Evolutionary conservation across 2,113 vertebrate species (phyloP), one percentile per base, ranked within the genome.

Genomic region (Callipepla californica): DNA sequence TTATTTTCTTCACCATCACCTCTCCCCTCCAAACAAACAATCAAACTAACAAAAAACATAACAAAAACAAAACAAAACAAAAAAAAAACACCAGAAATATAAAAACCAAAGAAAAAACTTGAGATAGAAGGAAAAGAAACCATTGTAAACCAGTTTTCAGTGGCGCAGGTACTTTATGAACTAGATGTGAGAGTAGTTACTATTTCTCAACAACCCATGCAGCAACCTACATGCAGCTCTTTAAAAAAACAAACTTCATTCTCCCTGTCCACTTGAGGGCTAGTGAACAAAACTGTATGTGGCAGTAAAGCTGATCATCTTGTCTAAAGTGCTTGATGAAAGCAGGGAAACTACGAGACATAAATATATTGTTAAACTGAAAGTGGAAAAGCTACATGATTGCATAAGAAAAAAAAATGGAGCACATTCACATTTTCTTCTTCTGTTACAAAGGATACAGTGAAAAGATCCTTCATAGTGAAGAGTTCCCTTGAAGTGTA

Each of bases 241-340:
- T 48, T 38, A 53, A 53, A 34, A 47, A 65, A 65, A 38, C 6
- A 22, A 8, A 38, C 22, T 61, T n/a, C 32, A 51, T 84, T 94
- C 30, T 61, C 70, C 25, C 51, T 81, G 50, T 23, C 19, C 18
- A 73, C 9, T 70, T 76, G 26, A 90, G 70, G 30, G 53, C 34
- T 84, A 59, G 70, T 36, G 50, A 78, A 82, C 42, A 85, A 89
- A 77, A 44, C 15, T 3, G 19, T 47, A 55, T 28, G 32, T 36
- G 69, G 51, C 7, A 10, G 63, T 67, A 83, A 94, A 93, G 85
- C 53, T 25, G 40, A 85, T 57, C 5, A 42, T 77, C 80, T 74
- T 45, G 20, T 47, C 62, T 96, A 95, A 95, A 96, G 92, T 95
- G 92, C 92, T 94, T 73, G 50, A 90, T 78, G 88, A 95, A 94